Conservation (phyloP, 2,888 invertebrate species). For the Drosophila meridiana region DNA sequence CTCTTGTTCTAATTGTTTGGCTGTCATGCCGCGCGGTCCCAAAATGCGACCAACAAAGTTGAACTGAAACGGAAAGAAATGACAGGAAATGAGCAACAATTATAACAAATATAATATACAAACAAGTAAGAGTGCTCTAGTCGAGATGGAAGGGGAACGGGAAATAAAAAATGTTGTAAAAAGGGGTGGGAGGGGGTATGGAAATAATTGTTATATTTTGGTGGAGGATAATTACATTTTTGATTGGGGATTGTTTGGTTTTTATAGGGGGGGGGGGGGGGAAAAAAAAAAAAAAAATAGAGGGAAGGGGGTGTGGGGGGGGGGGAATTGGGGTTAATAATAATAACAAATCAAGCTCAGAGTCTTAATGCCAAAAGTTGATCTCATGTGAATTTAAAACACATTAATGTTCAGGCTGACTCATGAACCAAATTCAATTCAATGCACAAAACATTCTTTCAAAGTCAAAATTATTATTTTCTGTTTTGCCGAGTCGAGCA, state of each 20-base stretch:
- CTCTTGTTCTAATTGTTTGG: constrained; percentile 99
- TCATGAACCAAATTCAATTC: constrained; percentile 43
- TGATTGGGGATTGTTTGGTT: too few relatives aligned
- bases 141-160: too few relatives aligned
- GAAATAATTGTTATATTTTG: too few relatives aligned
- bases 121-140: too few relatives aligned
- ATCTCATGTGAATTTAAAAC: constrained; percentile 69
- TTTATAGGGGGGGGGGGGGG: too few relatives aligned
- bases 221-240: too few relatives aligned
- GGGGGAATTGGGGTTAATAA: too few relatives aligned
- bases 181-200: too few relatives aligned
- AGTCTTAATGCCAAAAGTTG: constrained; percentile 51
- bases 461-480: constrained; percentile 71
- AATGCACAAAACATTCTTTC: constrained; percentile 59
- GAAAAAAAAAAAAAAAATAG: too few relatives aligned
- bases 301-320: too few relatives aligned
- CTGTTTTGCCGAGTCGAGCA: neutral
- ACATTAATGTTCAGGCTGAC: constrained; percentile 53
- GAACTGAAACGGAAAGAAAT: constrained; percentile 91
- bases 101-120: constrained; percentile 24
- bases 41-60: constrained; percentile 99
- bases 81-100: constrained; percentile 69
- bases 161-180: too few relatives aligned
- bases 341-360: constrained; percentile 47
- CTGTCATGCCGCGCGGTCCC: constrained; percentile 99